A percentile compares a stretch with the other conserved stretches of the same genome.
Evolutionary conservation across 2,797 vertebrate species (phyloP).

Genomic region (Gallinago nigripennis): DNA sequence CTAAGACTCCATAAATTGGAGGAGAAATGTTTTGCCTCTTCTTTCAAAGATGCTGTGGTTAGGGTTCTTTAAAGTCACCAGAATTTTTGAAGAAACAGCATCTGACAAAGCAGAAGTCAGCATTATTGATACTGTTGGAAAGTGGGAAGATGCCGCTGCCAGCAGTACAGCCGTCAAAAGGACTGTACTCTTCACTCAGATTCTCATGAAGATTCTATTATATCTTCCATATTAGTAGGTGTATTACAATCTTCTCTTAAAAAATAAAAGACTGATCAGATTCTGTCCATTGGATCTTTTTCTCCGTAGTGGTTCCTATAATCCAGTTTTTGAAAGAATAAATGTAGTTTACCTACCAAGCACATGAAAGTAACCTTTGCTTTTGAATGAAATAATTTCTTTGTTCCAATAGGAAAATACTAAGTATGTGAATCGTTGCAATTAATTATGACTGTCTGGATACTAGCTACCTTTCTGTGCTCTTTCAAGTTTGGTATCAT

Average conservation of each 20-base stretch:
- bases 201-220: not conserved
- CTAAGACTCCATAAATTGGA: not conserved
- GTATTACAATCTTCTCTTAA: not conserved
- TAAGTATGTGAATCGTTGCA: not conserved
- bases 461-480: not conserved
- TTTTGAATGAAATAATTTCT: not conserved
- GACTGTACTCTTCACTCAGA: not conserved
- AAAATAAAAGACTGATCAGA: not conserved
- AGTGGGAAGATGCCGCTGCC: not conserved
- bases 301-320: not conserved
- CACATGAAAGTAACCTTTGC: not conserved
- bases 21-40: not conserved
- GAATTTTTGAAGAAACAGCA: not conserved
- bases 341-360: not conserved
- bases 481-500: conserved; percentile 14
- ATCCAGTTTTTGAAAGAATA: not conserved
- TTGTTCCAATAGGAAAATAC: not conserved
- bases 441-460: not conserved
- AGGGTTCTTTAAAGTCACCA: not conserved
- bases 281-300: not conserved
- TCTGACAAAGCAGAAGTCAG: not conserved
- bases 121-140: not conserved
- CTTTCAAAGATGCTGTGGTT: not conserved
- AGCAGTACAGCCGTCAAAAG: not conserved
- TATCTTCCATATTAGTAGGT: not conserved